Conservation (phyloP, 2,888 invertebrate species). For the Patella pellucida region DNA sequence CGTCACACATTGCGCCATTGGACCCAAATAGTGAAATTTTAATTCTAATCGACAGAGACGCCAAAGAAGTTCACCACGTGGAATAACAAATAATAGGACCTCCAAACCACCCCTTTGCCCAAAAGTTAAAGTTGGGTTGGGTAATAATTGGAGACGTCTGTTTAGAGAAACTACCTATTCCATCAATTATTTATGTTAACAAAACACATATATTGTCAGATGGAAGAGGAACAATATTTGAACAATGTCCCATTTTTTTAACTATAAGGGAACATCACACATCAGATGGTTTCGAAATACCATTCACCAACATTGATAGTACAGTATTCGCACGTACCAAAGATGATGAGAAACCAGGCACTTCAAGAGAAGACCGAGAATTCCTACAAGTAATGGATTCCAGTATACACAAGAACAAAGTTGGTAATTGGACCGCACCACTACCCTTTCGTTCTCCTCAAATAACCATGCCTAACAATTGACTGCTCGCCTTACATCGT, state of each 20-base stretch:
- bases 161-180: slow-evolving; percentile 29
- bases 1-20: slow-evolving; percentile 17
- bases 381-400: slow-evolving; percentile 29
- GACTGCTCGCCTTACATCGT: slow-evolving; percentile 23
- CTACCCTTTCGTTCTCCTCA: slow-evolving; percentile 26
- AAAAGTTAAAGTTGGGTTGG: slow-evolving; percentile 29
- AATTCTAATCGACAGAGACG: slow-evolving; percentile 33
- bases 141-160: slow-evolving; percentile 36
- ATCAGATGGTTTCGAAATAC: too few species aligned
- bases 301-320: not conserved
- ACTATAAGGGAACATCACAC: slow-evolving; percentile 9
- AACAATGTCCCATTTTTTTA: slow-evolving; percentile 19
- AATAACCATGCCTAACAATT: slow-evolving; percentile 27
- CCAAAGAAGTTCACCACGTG: slow-evolving; percentile 36
- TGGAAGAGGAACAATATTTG: slow-evolving; percentile 16
- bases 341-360: slow-evolving; percentile 25
- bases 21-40: slow-evolving; percentile 22
- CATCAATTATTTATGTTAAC: slow-evolving; percentile 21
- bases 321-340: slow-evolving; percentile 23
- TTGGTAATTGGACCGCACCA: slow-evolving; percentile 24
- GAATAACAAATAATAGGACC: slow-evolving; percentile 30
- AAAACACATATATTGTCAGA: slow-evolving; percentile 9
- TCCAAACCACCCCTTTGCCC: slow-evolving; percentile 27
- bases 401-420: slow-evolving; percentile 9
- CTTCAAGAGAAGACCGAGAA: slow-evolving; percentile 32